A percentile compares a stretch with the other conserved stretches of the same genome.
Evolutionary conservation across 2,888 invertebrate genomes (phyloP).

Genomic region (Tyria jacobaeae): DNA sequence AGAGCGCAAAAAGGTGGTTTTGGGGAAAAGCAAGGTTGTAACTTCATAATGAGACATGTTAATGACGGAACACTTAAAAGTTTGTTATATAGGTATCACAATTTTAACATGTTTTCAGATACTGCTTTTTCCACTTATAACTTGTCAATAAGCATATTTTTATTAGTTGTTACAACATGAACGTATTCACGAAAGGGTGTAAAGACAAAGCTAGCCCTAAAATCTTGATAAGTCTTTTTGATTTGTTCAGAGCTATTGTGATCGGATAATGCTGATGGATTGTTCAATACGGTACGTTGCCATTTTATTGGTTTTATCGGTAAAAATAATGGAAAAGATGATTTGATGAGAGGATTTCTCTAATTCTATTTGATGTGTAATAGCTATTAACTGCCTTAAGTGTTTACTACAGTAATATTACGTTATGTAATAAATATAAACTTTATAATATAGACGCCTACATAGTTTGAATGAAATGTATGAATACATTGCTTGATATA

Average conservation of each 20-base stretch:
- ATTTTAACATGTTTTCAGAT: too few relatives aligned
- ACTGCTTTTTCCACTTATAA: background rate
- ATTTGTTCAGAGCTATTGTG: slow-evolving; percentile 10
- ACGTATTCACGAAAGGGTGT: slow-evolving; percentile 5
- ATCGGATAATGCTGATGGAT: slow-evolving; percentile 9
- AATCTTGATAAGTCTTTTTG: slow-evolving; percentile 11
- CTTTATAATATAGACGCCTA: too few relatives aligned
- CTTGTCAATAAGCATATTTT: background rate
- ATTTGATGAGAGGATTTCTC: background rate
- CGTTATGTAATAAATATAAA: too few relatives aligned
- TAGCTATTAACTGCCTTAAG: too few relatives aligned
- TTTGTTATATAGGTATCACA: too few relatives aligned
- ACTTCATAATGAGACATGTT: slow-evolving; percentile 40
- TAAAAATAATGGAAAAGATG: background rate
- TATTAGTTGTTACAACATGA: background rate
- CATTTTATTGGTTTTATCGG: slow-evolving; percentile 1
- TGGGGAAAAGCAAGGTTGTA: slow-evolving; percentile 27
- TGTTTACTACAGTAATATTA: too few relatives aligned
- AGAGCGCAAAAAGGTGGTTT: slow-evolving; percentile 44
- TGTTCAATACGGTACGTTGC: background rate
- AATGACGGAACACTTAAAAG: slow-evolving; percentile 31
- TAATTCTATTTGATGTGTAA: background rate
- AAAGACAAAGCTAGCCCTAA: background rate
- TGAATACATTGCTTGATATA: background rate
- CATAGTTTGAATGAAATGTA: background rate